Conservation (phyloP, 2,888 invertebrate genomes). For the Lasioglossum zephyrum region DNA sequence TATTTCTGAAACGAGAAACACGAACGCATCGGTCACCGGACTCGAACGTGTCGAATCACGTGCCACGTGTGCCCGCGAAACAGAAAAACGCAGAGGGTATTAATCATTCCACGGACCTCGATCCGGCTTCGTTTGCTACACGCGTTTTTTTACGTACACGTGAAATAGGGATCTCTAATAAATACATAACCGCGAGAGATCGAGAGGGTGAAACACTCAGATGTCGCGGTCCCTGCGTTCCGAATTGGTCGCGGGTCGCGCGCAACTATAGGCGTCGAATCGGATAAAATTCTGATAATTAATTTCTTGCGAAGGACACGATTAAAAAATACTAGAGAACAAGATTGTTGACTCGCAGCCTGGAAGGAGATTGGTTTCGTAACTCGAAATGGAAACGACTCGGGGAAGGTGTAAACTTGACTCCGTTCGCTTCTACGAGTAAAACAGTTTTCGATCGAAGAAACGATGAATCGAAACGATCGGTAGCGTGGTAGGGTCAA, state of each 20-base stretch:
- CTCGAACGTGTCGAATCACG: too few species aligned
- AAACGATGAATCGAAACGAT: conserved; percentile 24
- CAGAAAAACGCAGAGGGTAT: too few species aligned
- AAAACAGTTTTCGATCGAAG: conserved; percentile 7
- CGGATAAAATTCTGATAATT: background rate
- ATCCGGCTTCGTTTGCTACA: too few species aligned
- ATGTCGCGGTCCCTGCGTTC: background rate
- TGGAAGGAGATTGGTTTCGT: conserved; percentile 7
- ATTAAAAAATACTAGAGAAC: conserved; percentile 26
- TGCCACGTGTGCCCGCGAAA: too few species aligned
- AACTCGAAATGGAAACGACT: conserved; percentile 15
- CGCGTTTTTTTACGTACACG: too few species aligned
- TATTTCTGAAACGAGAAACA: too few species aligned
- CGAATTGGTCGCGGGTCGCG: background rate
- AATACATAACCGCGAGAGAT: too few species aligned
- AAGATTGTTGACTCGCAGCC: conserved; percentile 3
- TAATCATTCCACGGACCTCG: too few species aligned
- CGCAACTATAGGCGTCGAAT: background rate
- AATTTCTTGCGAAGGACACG: background rate
- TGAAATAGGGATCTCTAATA: too few species aligned
- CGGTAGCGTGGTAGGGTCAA: conserved; percentile 9
- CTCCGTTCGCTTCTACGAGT: conserved; percentile 23
- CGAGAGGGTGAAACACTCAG: too few species aligned
- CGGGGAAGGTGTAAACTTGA: conserved; percentile 15
- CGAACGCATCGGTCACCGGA: too few species aligned